A percentile compares a stretch with the other conserved stretches of the same genome.
Evolutionary conservation across 1,140 invertebrate genomes (phyloP).

Genomic region (Drosophila sucinea): DNA sequence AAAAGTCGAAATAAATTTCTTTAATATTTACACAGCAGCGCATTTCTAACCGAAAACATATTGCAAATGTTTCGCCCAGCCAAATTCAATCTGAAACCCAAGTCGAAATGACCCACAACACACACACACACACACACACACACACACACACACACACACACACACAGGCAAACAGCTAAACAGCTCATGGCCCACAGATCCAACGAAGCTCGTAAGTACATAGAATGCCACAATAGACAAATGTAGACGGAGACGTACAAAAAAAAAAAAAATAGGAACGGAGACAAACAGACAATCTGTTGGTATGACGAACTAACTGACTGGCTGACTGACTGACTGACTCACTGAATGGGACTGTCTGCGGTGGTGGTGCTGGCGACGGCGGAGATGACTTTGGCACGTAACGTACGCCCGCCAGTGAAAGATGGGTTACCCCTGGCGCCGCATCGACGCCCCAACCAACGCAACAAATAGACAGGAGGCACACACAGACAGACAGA

Average conservation of each 20-base stretch:
- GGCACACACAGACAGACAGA: constrained; percentile 25
- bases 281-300: constrained; percentile 52
- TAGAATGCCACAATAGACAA: constrained; percentile 48
- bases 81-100: constrained; percentile 43
- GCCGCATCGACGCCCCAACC: constrained; percentile 46
- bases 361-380: constrained; percentile 6
- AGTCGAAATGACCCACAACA: constrained; percentile 65
- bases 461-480: constrained; percentile 29
- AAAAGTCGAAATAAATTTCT: neutral
- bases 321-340: constrained; percentile 31
- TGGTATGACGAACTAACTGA: constrained; percentile 48
- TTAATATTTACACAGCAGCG: constrained; percentile 1
- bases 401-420: constrained; percentile 53
- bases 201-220: constrained; percentile 46
- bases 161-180: constrained; percentile 33
- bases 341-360: constrained; percentile 5
- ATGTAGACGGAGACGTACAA: constrained; percentile 7
- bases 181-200: constrained; percentile 25
- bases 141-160: constrained; percentile 28
- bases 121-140: constrained; percentile 4
- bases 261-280: neutral
- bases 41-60: neutral
- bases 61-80: constrained; percentile 7
- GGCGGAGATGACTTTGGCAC: constrained; percentile 40
- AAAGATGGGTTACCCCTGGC: constrained; percentile 58